Evolutionary conservation across 2,888 invertebrate genomes (phyloP).

Genomic region (Epicampocera succincta): DNA sequence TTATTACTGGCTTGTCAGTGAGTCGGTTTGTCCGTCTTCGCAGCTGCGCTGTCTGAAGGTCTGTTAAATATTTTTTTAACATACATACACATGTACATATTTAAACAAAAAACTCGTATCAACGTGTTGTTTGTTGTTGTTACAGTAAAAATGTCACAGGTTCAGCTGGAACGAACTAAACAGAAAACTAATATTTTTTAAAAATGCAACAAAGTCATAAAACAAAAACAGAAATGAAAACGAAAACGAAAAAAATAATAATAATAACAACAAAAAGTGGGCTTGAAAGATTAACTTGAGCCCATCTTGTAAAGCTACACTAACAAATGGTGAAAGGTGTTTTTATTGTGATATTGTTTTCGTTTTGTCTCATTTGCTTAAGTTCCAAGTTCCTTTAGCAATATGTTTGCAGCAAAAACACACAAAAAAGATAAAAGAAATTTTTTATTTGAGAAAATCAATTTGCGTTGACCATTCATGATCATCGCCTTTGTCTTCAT

Average conservation of each 20-base stretch:
- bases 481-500: conserved; percentile 32
- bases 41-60: conserved; percentile 27
- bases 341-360: conserved; percentile 44
- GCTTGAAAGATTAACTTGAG: conserved; percentile 47
- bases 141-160: conserved; percentile 66
- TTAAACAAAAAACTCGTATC: neutral
- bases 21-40: neutral
- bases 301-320: conserved; percentile 42
- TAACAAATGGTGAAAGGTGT: conserved; percentile 67
- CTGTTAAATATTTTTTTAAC: conserved; percentile 17
- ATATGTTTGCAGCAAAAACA: conserved; percentile 44
- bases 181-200: conserved; percentile 58
- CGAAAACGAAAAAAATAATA: conserved; percentile 14
- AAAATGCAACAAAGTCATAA: conserved; percentile 31
- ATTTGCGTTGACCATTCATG: conserved; percentile 60
- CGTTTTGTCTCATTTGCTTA: conserved; percentile 15
- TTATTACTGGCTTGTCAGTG: conserved; percentile 41
- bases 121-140: conserved; percentile 20
- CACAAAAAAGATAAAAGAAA: conserved; percentile 3
- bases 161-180: conserved; percentile 43
- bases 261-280: conserved; percentile 45
- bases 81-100: conserved; percentile 21
- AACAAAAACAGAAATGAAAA: conserved; percentile 33
- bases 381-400: conserved; percentile 57
- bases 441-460: conserved; percentile 18